Base-by-base conservation (phyloP, 2,113 vertebrate genomes). In the Podilymbus podiceps region DNA sequence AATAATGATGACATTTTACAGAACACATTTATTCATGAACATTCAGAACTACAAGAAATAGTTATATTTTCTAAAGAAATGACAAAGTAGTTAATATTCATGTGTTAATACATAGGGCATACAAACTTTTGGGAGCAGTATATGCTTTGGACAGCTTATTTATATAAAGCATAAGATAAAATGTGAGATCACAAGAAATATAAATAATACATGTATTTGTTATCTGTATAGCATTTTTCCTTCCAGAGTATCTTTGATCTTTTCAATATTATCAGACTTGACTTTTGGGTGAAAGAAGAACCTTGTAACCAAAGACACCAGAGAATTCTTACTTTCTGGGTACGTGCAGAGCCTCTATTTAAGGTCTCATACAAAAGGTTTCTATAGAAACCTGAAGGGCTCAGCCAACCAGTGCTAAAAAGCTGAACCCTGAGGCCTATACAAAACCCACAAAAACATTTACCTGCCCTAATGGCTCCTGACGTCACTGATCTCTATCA, bases 311-410 rank as follows among this genome's bases (percentile, higher is more conserved):
- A 72, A 90, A 95, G 83, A 38, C 64, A 84, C 55, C 16, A 78
- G 83, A 92, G 88, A 89, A 89, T 81, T 78, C 72, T 90, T 81
- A 86, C 52, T 62, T 84, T 87, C 76, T 91, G 73, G 79, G 66
- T 92, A 69, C 69, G 85, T 11, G 40, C 38, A 78, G 64, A 92
- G 62, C 73, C 92, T 97, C 90, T 89, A 84, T 95, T 88, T 93
- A 94, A 96, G 93, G 76, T 59, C 67, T 94, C 73, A 89, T 12
- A 84, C 69, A 75, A 95, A 95, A 93, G 83, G 90, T 96, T 96
- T 95, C 95, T 93, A 89, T 95, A 96, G 88, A 96, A 97, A 93
- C 92, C 73, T 75, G 79, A 90, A 93, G 52, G 69, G 87, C 64
- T 93, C 59, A 56, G 64, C 40, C 75, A 90, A 42, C 17, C 78